Evolutionary conservation across 2,797 vertebrate species (phyloP).

Genomic region (Notolepis coatsorum): DNA sequence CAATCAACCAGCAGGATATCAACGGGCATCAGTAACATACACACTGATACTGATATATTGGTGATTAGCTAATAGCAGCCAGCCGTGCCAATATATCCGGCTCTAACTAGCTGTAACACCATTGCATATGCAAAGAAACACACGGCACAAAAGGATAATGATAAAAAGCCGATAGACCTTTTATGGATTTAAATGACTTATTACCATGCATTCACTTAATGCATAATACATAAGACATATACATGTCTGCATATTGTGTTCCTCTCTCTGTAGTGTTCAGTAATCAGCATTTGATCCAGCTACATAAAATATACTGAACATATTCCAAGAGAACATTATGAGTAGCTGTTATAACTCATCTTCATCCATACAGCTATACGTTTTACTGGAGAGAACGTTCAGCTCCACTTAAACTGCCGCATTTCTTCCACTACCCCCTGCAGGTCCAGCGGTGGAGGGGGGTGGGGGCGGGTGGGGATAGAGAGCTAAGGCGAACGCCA

Average conservation of each 20-base stretch:
- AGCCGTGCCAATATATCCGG: no score
- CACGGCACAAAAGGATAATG: no score
- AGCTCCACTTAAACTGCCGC: conserved; percentile 34
- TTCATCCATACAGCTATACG: conserved; percentile 37
- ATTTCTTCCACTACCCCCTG: conserved; percentile 52
- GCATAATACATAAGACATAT: no score
- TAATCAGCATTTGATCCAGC: not conserved
- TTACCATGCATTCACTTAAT: not conserved
- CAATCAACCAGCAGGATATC: no score
- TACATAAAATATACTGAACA: not conserved
- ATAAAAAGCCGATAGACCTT: no score
- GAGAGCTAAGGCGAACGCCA: conserved; percentile 17
- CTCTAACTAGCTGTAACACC: no score
- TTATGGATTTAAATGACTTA: no score
- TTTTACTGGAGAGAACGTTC: conserved; percentile 41
- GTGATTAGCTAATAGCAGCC: no score
- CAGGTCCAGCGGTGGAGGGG: conserved; percentile 39
- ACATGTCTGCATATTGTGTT: not conserved
- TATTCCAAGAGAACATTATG: not conserved
- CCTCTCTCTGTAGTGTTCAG: conserved; percentile 1
- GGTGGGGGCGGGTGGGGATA: conserved; percentile 24
- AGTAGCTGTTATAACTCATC: conserved; percentile 37
- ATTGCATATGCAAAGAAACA: no score
- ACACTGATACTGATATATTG: no score
- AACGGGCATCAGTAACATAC: no score